These are phyloP conservation scores for Tenebrio molitor DNA, from an alignment of 1,140 invertebrate genomes.

Conservation along the genomic window DNA sequence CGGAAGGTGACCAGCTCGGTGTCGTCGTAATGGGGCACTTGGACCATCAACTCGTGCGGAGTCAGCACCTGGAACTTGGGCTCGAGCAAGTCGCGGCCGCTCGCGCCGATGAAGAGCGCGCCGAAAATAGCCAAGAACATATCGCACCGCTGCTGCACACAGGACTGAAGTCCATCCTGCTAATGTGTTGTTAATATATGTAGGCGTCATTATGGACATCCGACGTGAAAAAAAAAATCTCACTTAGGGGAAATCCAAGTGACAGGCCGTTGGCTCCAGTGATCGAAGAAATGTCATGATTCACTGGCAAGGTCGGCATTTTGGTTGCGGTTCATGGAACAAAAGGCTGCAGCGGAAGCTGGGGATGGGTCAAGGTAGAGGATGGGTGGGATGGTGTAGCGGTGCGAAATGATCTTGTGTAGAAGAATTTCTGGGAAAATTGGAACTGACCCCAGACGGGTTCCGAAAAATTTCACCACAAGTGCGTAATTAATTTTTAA, in stretches of 20 bases:
- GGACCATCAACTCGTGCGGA: conserved; percentile 12
- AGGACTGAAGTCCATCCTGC: conserved; percentile 16
- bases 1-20: conserved; percentile 8
- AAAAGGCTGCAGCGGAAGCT: not conserved
- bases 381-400: no score
- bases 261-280: not conserved
- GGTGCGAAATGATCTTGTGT: no score
- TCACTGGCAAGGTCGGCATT: not conserved
- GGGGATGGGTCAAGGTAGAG: not conserved
- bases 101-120: not conserved
- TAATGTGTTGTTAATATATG: conserved; percentile 33
- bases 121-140: conserved; percentile 9
- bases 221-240: not conserved
- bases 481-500: no score
- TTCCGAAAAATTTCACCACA: no score
- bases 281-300: not conserved
- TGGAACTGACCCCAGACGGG: no score
- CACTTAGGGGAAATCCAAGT: not conserved
- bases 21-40: conserved; percentile 9
- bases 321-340: no score
- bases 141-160: not conserved
- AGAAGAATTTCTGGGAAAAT: no score
- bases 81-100: not conserved
- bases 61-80: conserved; percentile 16
- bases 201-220: no score